Evolutionary conservation across 2,113 vertebrate species (phyloP).

Genomic region (Prunella himalayana): DNA sequence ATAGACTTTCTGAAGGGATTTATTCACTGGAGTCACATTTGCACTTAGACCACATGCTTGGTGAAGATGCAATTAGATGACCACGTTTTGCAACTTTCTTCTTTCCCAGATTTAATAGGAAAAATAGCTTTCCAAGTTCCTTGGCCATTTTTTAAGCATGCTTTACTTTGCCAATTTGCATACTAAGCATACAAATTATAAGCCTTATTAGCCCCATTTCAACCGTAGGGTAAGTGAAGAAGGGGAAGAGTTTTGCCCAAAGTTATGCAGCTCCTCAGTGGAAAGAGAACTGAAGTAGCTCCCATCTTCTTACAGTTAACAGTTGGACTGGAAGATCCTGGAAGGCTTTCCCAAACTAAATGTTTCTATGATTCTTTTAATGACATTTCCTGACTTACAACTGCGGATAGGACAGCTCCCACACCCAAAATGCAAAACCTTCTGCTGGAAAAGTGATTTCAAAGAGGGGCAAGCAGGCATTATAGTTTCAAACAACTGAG

Average conservation of each 20-base stretch:
- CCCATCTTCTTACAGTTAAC: not conserved
- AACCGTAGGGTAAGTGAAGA: not conserved
- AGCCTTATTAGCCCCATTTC: constrained; percentile 43
- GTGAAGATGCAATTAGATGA: not conserved
- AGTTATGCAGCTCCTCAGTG: not conserved
- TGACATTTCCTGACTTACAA: not conserved
- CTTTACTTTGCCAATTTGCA: constrained; percentile 15
- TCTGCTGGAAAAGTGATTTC: not conserved
- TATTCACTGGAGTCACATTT: not conserved
- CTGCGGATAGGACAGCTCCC: not conserved
- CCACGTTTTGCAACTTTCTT: not conserved
- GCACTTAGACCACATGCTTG: not conserved
- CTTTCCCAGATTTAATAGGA: not conserved
- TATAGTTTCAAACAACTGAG: not conserved
- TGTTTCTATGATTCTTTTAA: not conserved
- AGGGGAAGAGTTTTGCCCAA: not conserved
- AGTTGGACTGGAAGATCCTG: not conserved
- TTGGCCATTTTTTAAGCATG: not conserved
- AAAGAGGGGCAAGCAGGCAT: not conserved
- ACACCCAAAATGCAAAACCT: not conserved
- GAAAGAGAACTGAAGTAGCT: not conserved
- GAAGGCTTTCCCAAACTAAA: not conserved
- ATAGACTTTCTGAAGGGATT: constrained; percentile 34
- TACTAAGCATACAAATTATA: constrained; percentile 37
- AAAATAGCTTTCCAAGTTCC: not conserved